A percentile compares a stretch with the other conserved stretches of the same genome.
Conservation (phyloP, 2,113 vertebrate species). For the Blennius ocellaris region DNA sequence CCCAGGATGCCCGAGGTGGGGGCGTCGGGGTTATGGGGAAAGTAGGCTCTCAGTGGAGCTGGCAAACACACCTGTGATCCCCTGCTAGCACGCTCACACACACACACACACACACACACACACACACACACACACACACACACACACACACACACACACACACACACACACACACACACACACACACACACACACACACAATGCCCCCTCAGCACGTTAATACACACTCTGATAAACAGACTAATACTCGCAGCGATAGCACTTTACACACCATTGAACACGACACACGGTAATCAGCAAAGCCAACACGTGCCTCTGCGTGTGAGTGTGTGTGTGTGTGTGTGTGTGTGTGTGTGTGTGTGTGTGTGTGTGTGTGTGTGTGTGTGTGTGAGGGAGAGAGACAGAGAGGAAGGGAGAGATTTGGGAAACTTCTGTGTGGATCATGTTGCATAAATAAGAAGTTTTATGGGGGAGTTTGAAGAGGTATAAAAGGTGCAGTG, state of each 20-base stretch:
- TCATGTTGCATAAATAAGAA: no score
- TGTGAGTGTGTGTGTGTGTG: slow-evolving; percentile 10
- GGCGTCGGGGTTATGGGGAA: slow-evolving; percentile 44
- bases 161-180: neutral
- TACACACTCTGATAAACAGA: slow-evolving; percentile 78
- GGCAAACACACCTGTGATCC: slow-evolving; percentile 77
- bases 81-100: slow-evolving; percentile 45
- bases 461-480: no score
- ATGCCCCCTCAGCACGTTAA: slow-evolving; percentile 43
- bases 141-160: neutral
- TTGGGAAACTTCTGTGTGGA: no score
- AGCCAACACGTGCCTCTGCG: slow-evolving; percentile 32
- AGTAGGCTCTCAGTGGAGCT: slow-evolving; percentile 69
- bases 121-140: neutral
- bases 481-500: no score
- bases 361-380: neutral
- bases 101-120: slow-evolving; percentile 34
- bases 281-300: slow-evolving; percentile 41
- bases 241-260: slow-evolving; percentile 68
- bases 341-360: slow-evolving; percentile 13
- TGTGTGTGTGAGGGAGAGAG: neutral
- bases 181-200: neutral
- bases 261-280: slow-evolving; percentile 67
- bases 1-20: slow-evolving; percentile 72
- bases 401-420: no score